Percentiles rank a stretch among this genome's conserved stretches.
Evolutionary conservation across 2,113 vertebrate genomes (phyloP).

Genomic region (Tupaia chinensis): DNA sequence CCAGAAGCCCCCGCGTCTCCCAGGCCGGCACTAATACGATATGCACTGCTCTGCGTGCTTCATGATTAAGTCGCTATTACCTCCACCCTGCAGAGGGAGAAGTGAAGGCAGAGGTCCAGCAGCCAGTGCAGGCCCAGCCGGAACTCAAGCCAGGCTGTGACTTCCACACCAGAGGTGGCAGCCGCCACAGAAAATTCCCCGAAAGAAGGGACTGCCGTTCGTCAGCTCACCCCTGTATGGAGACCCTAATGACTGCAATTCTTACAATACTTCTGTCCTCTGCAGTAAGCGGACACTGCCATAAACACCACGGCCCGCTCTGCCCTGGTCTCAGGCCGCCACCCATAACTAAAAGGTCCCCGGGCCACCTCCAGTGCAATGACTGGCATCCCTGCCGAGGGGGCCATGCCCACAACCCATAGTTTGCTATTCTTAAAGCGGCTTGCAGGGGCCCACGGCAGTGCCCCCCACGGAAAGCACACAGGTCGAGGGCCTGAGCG

Average conservation of each 20-base stretch:
- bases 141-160: neutral
- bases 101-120: neutral
- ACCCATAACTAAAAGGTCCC: neutral
- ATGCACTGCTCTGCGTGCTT: neutral
- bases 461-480: neutral
- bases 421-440: neutral
- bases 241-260: fast-evolving
- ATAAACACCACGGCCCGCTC: neutral
- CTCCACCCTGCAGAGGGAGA: no score
- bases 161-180: neutral
- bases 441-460: neutral
- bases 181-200: no score
- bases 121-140: neutral
- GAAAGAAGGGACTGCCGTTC: fast-evolving
- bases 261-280: neutral
- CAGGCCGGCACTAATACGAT: neutral
- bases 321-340: neutral
- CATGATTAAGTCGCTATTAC: neutral
- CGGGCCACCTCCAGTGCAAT: neutral
- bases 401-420: neutral
- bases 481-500: neutral
- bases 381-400: neutral
- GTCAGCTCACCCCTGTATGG: neutral
- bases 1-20: no score
- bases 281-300: neutral